phyloP scores from a whole-genome alignment of 1,140 invertebrate species.

The Whitmania pigra region DNA sequence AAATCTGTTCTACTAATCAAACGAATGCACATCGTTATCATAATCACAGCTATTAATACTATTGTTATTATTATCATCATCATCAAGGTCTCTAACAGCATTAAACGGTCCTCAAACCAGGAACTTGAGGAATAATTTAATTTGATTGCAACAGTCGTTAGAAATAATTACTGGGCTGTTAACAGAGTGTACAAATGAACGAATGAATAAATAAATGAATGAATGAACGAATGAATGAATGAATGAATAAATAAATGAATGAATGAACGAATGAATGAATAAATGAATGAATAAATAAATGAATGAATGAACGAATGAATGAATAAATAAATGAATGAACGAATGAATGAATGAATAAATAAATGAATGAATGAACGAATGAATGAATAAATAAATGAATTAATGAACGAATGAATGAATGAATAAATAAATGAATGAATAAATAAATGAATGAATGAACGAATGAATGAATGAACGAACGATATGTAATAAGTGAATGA shows the following conservation, averaged over 20 bases:
- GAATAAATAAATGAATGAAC: not conserved
- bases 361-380: not conserved
- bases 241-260: not conserved
- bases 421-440: not conserved
- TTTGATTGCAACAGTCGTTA: no score
- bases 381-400: no score
- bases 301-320: not conserved
- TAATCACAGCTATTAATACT: no score
- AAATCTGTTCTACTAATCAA: no score
- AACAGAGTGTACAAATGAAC: no score
- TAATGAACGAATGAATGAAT: not conserved
- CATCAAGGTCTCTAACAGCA: no score
- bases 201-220: not conserved
- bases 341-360: not conserved
- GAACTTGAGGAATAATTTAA: no score
- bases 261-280: not conserved
- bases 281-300: not conserved
- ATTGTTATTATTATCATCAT: no score
- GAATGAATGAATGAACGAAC: not conserved
- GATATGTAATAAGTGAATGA: not conserved
- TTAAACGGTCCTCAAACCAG: no score
- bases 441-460: not conserved
- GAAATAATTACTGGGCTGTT: not conserved
- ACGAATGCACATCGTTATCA: no score
- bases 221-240: not conserved